These are phyloP conservation scores for Poicephalus meyeri DNA, from an alignment of 2,113 vertebrate species.

Conservation along the genomic window DNA sequence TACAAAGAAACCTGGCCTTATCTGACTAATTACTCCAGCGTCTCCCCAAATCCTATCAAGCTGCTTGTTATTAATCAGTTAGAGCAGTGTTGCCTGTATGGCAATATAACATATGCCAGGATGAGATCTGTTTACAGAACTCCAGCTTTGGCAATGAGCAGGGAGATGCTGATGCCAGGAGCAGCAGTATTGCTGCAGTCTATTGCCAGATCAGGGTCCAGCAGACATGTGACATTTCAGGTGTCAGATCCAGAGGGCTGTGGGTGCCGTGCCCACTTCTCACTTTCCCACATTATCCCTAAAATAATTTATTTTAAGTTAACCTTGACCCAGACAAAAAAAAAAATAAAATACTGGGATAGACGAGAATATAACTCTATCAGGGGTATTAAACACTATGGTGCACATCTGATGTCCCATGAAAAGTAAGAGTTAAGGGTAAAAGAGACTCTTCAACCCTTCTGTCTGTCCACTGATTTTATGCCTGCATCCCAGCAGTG, in stretches of 20 bases:
- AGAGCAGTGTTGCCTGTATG: constrained; percentile 28
- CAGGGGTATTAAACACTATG: background rate
- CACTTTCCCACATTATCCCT: background rate
- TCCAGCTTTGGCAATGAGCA: background rate
- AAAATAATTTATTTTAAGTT: background rate
- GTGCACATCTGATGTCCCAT: background rate
- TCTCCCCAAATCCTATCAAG: constrained; percentile 66
- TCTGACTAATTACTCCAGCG: constrained; percentile 71
- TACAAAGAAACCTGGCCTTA: constrained; percentile 69
- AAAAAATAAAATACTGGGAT: background rate
- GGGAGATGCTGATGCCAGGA: background rate
- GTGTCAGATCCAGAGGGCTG: background rate
- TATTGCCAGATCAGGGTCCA: background rate
- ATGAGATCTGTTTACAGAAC: constrained; percentile 54
- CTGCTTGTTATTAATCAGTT: constrained; percentile 66
- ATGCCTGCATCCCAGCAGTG: background rate
- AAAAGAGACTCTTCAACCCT: background rate
- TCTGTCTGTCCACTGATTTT: background rate
- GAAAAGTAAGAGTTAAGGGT: background rate
- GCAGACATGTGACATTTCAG: background rate
- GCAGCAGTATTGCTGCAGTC: background rate
- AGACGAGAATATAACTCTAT: background rate
- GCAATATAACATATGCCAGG: constrained; percentile 2
- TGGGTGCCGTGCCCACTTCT: background rate
- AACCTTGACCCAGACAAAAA: background rate